Conservation (phyloP, 2,113 vertebrate species). For the rabbit (Oryctolagus cuniculus) region mOryCun1.1 NC_091444.1:78012001-78012500, state of each 20-base stretch:
- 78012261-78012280: neutral
- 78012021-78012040: neutral
- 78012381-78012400: neutral
- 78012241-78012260: neutral
- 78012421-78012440: neutral
- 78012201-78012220: conserved; percentile 94
- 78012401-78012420: neutral
- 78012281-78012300: neutral
- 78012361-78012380: neutral
- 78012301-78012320: no score
- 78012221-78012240: conserved; percentile 87
- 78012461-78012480: neutral
- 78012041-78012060: conserved; percentile 32
- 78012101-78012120: conserved; percentile 91
- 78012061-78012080: conserved; percentile 56
- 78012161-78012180: conserved; percentile 94
- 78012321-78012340: neutral
- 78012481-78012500: neutral
- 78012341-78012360: neutral
- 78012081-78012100: conserved; percentile 92
- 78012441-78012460: neutral
- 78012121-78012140: conserved; percentile 90
- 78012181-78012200: conserved; percentile 90
- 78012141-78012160: conserved; percentile 92
- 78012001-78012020: neutral